Percentiles rank a stretch among this genome's conserved stretches.
Evolutionary conservation across 2,113 vertebrate genomes (phyloP).

Genomic region (human): DNA sequence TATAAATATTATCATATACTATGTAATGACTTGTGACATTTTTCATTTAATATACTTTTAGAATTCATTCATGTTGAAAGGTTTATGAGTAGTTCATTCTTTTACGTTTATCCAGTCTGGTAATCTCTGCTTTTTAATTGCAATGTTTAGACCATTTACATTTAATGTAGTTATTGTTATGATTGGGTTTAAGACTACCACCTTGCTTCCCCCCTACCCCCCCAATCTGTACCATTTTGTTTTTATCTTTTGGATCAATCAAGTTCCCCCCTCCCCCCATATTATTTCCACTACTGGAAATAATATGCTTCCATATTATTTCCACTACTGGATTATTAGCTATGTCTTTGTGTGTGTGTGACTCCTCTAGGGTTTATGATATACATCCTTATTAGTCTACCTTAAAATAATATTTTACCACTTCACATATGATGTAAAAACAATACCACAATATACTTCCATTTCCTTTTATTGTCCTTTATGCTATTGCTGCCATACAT

Average conservation of each 20-base stretch:
- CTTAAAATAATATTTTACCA: not conserved
- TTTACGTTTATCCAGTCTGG: not conserved
- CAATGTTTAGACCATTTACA: not conserved
- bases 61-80: constrained; percentile 30
- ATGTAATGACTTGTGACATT: not conserved
- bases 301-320: not conserved
- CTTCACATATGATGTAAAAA: not conserved
- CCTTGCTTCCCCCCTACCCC: not conserved
- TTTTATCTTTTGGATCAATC: not conserved
- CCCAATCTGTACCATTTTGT: not conserved
- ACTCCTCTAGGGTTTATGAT: not conserved
- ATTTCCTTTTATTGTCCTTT: not conserved
- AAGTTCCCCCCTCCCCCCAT: too few relatives aligned
- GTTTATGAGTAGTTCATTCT: not conserved
- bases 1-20: not conserved
- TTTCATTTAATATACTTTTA: not conserved
- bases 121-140: constrained; percentile 34
- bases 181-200: not conserved
- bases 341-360: not conserved
- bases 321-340: not conserved
- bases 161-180: not conserved
- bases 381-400: not conserved
- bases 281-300: not conserved
- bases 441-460: not conserved
- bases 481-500: not conserved